A percentile compares a stretch with the other conserved stretches of the same genome.
These are phyloP conservation scores for Butastur rufipennis DNA, from an alignment of 2,113 vertebrate genomes.

Conservation along the genomic window DNA sequence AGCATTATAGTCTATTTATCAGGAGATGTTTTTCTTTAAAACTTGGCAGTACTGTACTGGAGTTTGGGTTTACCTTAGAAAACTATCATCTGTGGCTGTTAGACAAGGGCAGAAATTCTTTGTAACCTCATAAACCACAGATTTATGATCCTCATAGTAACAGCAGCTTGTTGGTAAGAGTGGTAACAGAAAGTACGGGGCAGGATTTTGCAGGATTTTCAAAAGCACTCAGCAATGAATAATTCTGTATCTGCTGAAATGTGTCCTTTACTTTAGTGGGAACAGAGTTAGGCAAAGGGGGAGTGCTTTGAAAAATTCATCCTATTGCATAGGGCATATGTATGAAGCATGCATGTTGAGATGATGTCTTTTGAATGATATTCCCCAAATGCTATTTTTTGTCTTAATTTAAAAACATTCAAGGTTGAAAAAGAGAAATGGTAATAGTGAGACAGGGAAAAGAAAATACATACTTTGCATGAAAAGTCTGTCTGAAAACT, in stretches of 20 bases:
- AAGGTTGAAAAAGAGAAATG: neutral
- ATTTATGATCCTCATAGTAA: neutral
- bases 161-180: neutral
- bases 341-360: rapidly evolving
- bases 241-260: neutral
- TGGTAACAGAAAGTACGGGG: neutral
- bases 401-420: neutral
- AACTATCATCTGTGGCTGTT: neutral
- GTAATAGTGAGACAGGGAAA: neutral
- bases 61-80: neutral
- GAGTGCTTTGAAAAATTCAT: neutral
- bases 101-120: neutral
- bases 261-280: neutral
- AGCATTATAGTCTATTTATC: neutral
- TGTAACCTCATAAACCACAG: neutral
- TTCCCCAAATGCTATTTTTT: neutral
- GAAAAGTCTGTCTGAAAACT: neutral
- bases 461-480: neutral
- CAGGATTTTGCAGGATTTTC: neutral
- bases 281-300: neutral
- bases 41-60: neutral
- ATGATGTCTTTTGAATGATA: neutral
- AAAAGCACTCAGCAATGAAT: neutral
- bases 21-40: neutral
- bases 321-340: rapidly evolving